Evolutionary conservation across 1,140 invertebrate genomes (phyloP), one percentile per base, ranked within the genome.

Genomic region (Antheraea pernyi): DNA sequence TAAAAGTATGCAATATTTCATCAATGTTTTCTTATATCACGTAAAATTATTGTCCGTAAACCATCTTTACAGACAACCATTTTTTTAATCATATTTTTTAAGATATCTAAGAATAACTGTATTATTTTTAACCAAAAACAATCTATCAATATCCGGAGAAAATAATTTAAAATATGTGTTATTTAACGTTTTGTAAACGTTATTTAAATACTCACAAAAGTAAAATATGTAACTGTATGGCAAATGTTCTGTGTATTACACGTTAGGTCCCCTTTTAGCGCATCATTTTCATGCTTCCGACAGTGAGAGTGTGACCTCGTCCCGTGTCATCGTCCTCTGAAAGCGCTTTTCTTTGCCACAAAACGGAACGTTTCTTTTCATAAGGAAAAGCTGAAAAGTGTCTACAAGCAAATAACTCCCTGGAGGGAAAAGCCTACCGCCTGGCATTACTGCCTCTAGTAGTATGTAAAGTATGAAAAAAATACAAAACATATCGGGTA

Each of bases 321-420:
- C 87, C 84, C 89, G 85, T 92, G 90, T 92, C 90, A 91, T 90
- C 88, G 88, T 91, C 90, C 90, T 85, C 85, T 92, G 88, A 92
- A 92, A 92, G 90, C 86, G 81, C 84, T 85, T 92, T 92, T 91
- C 86, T 91, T 89, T 80, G 80, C 85, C 88, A 89, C 86, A 91
- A 92, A 92, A 91, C 88, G 88, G 86, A 84, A 87, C 83, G 84
- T 89, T 91, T 89, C 88, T 91, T 91, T 91, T 91, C 89, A 91
- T 88, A 89, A 88, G 86, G 83, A 89, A 88, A 89, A 89, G 82
- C 86, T 91, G 86, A 91, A 91, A 91, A 91, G 88, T 91, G 88
- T 89, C 88, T 89, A 79, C 88, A 87, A 86, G 86, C 88, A 91
- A 89, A 91, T 89, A 89, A 86, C 85, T 91, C 89, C 89, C 89